Percentiles rank a stretch among this genome's conserved stretches.
phyloP scores from a whole-genome alignment of 2,888 invertebrate genomes.

The Conops quadrifasciatus region DNA sequence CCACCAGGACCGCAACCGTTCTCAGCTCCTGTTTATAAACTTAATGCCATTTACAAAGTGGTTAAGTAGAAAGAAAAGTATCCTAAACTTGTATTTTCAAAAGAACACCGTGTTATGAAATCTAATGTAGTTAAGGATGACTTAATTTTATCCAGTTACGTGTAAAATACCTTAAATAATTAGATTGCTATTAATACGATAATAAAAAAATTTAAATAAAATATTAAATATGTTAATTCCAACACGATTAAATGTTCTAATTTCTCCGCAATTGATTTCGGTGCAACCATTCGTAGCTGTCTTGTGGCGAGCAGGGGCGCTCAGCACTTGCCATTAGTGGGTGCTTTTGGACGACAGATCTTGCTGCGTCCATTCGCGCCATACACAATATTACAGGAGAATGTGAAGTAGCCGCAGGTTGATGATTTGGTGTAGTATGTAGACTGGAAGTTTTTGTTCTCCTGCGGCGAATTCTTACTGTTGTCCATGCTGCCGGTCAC shows the following conservation, averaged over 20 bases:
- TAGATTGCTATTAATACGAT: neutral
- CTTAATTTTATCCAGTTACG: conserved; percentile 30
- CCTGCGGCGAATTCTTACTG: conserved; percentile 69
- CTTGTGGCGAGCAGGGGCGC: conserved; percentile 16
- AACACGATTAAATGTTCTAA: neutral
- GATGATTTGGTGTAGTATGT: conserved; percentile 88
- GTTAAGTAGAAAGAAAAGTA: conserved; percentile 26
- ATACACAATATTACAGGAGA: conserved; percentile 82
- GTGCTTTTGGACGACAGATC: conserved; percentile 82
- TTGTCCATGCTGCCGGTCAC: conserved; percentile 77
- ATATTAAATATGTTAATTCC: conserved; percentile 11
- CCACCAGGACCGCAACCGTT: too few relatives aligned
- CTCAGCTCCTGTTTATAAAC: too few relatives aligned
- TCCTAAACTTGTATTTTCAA: conserved; percentile 7
- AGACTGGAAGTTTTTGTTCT: conserved; percentile 78
- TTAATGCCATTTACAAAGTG: too few relatives aligned
- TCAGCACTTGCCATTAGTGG: conserved; percentile 75
- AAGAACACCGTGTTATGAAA: neutral
- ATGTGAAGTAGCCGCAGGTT: conserved; percentile 87
- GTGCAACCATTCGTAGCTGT: neutral
- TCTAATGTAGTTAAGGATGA: neutral
- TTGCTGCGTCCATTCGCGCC: conserved; percentile 80
- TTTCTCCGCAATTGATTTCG: neutral
- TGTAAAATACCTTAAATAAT: conserved; percentile 33
- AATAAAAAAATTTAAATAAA: conserved; percentile 15